Conservation (phyloP, 2,113 vertebrate species). For the Polyodon spathula region DNA sequence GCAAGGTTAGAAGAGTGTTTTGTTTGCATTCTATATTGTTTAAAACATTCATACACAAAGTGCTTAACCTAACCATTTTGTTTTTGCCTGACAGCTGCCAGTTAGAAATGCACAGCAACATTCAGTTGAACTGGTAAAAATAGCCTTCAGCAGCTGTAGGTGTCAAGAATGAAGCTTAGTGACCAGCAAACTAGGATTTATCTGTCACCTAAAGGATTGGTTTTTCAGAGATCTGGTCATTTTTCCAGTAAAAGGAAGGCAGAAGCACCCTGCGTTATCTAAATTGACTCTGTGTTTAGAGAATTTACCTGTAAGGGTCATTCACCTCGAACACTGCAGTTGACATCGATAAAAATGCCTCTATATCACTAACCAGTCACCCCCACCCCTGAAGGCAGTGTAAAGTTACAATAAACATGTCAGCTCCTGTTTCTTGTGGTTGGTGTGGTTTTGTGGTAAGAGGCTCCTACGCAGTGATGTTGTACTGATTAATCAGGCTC, state of each 20-base stretch:
- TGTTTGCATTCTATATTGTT: no score
- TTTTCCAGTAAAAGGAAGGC: constrained; percentile 3
- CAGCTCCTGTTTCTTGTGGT: constrained; percentile 15
- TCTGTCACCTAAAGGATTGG: not conserved
- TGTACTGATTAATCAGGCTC: constrained; percentile 19
- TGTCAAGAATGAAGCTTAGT: no score
- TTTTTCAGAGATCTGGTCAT: constrained; percentile 6
- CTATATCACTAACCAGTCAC: constrained; percentile 27
- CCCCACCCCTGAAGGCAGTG: constrained; percentile 24
- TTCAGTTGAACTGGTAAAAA: no score
- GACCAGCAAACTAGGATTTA: not conserved
- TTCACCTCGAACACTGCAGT: constrained; percentile 29
- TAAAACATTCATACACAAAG: no score
- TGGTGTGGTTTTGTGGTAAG: constrained; percentile 21
- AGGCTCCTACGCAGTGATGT: constrained; percentile 11
- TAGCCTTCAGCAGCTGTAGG: no score
- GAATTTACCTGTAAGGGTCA: constrained; percentile 41
- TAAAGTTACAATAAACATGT: constrained; percentile 30
- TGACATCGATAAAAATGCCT: constrained; percentile 35
- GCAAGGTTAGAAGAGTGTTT: no score
- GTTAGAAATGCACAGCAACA: no score
- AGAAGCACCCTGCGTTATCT: constrained; percentile 23
- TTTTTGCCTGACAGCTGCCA: no score
- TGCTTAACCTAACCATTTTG: no score
- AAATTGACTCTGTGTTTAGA: constrained; percentile 25